phyloP scores from a whole-genome alignment of 92 coral and sea anemone species.

The Palythoa caribaeorum region DNA sequence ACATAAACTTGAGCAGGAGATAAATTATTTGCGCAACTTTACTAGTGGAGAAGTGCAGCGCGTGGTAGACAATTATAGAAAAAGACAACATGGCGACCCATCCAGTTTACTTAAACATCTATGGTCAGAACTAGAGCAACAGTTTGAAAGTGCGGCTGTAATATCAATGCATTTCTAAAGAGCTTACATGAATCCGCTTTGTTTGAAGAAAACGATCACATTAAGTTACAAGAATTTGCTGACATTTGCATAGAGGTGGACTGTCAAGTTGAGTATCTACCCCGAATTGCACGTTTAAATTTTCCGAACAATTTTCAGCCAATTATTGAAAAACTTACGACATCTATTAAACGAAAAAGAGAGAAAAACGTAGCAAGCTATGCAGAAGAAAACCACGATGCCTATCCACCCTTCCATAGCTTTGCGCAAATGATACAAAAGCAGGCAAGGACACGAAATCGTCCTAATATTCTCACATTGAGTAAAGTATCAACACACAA shows the following conservation, averaged over 20 bases:
- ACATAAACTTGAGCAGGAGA: conserved; percentile 66
- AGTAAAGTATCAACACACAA: neutral
- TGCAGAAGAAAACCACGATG: conserved; percentile 47
- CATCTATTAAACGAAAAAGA: conserved; percentile 30
- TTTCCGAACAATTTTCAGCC: conserved; percentile 60
- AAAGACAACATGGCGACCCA: conserved; percentile 71
- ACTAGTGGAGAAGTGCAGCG: conserved; percentile 65
- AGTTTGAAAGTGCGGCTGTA: conserved; percentile 72
- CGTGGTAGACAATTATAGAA: conserved; percentile 71
- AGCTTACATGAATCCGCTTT: conserved; percentile 55
- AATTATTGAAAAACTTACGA: conserved; percentile 47
- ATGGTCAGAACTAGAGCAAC: conserved; percentile 72
- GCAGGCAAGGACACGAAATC: conserved; percentile 49
- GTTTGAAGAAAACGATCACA: conserved; percentile 51
- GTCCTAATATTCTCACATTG: conserved; percentile 41
- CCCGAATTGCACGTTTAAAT: conserved; percentile 40
- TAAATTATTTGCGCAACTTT: conserved; percentile 65
- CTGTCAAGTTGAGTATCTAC: conserved; percentile 55
- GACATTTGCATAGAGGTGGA: conserved; percentile 62
- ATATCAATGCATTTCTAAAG: conserved; percentile 68
- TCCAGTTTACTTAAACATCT: conserved; percentile 42
- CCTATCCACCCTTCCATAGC: conserved; percentile 47
- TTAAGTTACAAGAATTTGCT: conserved; percentile 51
- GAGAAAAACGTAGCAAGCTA: conserved; percentile 48
- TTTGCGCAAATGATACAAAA: conserved; percentile 41